Conservation (phyloP, 2,797 vertebrate species). For the Hippocampus kuda region DNA sequence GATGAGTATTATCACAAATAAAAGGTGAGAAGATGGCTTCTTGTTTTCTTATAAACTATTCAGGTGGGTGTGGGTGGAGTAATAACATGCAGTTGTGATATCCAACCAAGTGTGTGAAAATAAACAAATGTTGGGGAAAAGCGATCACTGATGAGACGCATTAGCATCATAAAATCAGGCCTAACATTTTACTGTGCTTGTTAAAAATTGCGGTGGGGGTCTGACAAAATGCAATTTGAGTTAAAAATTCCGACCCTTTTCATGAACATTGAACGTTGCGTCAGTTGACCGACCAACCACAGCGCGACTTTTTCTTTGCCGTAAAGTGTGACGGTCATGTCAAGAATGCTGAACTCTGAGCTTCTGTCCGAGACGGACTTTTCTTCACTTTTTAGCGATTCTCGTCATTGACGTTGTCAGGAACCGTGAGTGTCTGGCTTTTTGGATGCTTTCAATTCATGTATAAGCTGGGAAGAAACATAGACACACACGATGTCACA, state of each 20-base stretch:
- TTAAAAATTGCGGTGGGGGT: no score
- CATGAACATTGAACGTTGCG: conserved; percentile 13
- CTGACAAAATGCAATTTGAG: neutral
- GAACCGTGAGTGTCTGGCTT: conserved; percentile 9
- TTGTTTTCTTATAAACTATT: neutral
- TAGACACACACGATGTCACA: neutral
- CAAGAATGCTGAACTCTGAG: neutral
- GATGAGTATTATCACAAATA: neutral
- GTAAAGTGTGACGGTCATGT: conserved; percentile 13
- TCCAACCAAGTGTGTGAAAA: neutral
- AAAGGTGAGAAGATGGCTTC: neutral
- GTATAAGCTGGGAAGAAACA: neutral
- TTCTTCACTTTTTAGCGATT: fast-evolving
- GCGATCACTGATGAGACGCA: no score
- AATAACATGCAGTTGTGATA: neutral
- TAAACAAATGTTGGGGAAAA: neutral
- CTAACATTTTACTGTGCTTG: no score
- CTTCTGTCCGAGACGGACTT: no score
- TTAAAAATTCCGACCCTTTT: neutral
- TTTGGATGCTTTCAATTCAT: neutral
- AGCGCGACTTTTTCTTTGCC: neutral
- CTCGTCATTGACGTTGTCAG: neutral
- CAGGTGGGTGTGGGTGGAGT: no score
- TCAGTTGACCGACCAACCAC: conserved; percentile 25
- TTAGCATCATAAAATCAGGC: no score